Evolutionary conservation across 2,113 vertebrate genomes (phyloP).

Genomic region (Progne subis): DNA sequence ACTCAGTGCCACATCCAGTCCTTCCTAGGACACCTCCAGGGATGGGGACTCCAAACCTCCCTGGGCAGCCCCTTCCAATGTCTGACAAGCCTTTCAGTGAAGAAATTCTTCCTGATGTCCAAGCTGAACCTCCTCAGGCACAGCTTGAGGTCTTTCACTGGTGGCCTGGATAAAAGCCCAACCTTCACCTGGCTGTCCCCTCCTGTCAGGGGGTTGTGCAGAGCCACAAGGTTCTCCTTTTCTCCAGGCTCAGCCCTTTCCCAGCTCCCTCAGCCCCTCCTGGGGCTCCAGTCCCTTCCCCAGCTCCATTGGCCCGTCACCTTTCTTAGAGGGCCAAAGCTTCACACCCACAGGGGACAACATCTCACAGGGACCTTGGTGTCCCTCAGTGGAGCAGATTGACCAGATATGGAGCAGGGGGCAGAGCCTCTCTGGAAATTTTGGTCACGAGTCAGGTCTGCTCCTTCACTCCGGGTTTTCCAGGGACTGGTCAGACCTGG

Average conservation of each 20-base stretch:
- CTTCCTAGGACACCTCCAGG: neutral
- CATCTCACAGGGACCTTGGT: neutral
- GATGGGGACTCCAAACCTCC: neutral
- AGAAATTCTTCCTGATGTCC: neutral
- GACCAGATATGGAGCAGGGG: neutral
- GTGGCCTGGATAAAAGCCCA: accelerated
- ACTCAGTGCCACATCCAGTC: accelerated
- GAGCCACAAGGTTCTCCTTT: neutral
- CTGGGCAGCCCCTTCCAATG: neutral
- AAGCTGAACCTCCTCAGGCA: neutral
- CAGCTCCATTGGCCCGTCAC: neutral
- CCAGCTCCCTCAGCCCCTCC: neutral
- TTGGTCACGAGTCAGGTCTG: neutral
- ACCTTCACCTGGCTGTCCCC: neutral
- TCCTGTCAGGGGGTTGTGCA: too few relatives aligned
- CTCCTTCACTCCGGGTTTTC: neutral
- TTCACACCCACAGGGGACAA: neutral
- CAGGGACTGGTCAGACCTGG: accelerated
- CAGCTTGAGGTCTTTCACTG: neutral
- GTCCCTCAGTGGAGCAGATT: neutral
- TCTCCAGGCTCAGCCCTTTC: neutral
- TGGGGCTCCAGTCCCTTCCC: neutral
- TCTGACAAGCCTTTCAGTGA: neutral
- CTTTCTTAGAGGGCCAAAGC: neutral
- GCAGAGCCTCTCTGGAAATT: neutral